Base-by-base conservation (phyloP, 2,797 vertebrate genomes). In the Aldrovandia affinis region DNA sequence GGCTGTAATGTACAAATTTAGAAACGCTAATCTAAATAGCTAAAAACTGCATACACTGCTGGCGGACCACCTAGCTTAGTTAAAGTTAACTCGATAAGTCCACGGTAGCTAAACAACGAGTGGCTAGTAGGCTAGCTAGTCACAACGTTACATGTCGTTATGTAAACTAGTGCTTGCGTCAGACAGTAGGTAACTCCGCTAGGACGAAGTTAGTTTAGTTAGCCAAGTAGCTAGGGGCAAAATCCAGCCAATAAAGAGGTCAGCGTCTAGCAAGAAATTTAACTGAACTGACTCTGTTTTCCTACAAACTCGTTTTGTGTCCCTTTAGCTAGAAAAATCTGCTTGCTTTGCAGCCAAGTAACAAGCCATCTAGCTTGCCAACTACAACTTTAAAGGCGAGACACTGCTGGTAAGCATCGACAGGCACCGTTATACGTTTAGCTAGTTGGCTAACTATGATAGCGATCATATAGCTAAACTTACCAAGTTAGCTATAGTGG, bases 121-220 rank as follows among this genome's bases (percentile, higher is more conserved):
- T 77, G 42, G 25, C 73, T 42, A n/a, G n/a, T n/a, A n/a, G n/a
- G n/a, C n/a, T n/a, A n/a, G n/a, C n/a, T n/a, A n/a, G n/a, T n/a
- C n/a, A n/a, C n/a, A n/a, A n/a, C n/a, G n/a, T 63, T 63, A 68
- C 0, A 68, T 3, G 63, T 15, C 68, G 33, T 73, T 22, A 33
- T 39, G 39, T 73, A 22, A 77, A n/a, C n/a, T 2, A n/a, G 73
- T 25, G 39, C 73, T 77, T 77, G 73, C 73, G 47, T 77, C 73
- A 77, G 39, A 77, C 15, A 44, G 70, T 9, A 25, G 8, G n/a
- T 36, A 2, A 10, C 18, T 1, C 68, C 6, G 22, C 6, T 30
- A 14, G 3, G n/a, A n/a, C n/a, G n/a, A n/a, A n/a, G n/a, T n/a
- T 30, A 61, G 25, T 25, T n/a, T 61, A 61, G 5, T 6, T 25